A percentile compares a stretch with the other conserved stretches of the same genome.
These are phyloP conservation scores for Antedon bifida DNA, from an alignment of 35 echinoderm and acorn worm genomes.

Conservation along the genomic window DNA sequence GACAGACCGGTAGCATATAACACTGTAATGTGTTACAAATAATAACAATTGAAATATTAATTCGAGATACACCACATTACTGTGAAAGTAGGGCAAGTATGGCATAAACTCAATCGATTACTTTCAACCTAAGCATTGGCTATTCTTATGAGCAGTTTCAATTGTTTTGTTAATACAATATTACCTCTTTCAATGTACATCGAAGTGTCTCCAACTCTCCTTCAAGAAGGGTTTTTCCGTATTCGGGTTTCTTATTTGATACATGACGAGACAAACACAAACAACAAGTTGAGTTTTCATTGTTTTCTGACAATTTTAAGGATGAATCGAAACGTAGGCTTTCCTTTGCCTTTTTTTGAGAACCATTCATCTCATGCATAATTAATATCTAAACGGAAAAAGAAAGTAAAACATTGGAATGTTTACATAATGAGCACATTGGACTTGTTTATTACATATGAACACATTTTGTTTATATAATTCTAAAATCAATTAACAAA, in stretches of 20 bases:
- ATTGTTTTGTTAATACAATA: neutral
- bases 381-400: neutral
- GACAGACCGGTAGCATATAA: no score
- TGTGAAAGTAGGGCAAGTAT: no score
- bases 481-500: neutral
- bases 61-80: no score
- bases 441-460: no score
- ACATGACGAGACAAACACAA: neutral
- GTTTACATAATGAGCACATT: no score
- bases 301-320: neutral
- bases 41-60: no score
- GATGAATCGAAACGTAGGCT: neutral
- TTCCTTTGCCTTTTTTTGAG: neutral
- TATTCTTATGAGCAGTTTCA: no score
- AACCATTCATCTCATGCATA: neutral
- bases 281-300: neutral
- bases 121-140: no score
- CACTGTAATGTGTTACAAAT: no score
- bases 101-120: no score
- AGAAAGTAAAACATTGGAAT: neutral
- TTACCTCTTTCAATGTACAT: neutral
- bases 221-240: neutral
- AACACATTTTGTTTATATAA: neutral
- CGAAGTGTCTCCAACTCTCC: neutral
- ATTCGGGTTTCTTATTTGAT: neutral